phyloP scores from a whole-genome alignment of 1,140 invertebrate genomes.

The Pseudomyrmex flavicornis region DNA sequence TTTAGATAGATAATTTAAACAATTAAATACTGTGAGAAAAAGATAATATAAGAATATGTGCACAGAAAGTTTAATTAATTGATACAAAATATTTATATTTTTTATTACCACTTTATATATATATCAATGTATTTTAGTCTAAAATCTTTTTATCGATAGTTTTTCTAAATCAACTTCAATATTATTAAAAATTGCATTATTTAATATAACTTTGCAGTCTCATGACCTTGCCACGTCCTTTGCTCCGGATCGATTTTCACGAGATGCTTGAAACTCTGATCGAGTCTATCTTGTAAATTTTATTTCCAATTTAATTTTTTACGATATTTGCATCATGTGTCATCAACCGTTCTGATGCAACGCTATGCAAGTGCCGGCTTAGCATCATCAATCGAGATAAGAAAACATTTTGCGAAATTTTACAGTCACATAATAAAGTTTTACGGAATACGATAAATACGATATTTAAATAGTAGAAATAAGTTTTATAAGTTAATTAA shows the following conservation, averaged over 20 bases:
- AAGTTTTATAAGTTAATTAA: too few species aligned
- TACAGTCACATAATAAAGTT: background rate
- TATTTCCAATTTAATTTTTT: background rate
- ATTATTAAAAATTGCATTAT: background rate
- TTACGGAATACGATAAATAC: background rate
- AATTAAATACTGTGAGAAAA: background rate
- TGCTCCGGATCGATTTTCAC: background rate
- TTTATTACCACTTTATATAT: background rate
- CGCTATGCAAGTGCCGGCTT: background rate
- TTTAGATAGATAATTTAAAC: background rate
- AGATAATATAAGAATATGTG: background rate
- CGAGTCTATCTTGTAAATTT: background rate
- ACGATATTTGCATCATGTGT: background rate
- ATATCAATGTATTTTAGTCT: background rate
- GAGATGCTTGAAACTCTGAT: background rate
- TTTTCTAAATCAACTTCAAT: constrained; percentile 15
- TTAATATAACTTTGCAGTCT: background rate
- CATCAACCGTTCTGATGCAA: constrained; percentile 19
- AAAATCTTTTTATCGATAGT: constrained; percentile 11
- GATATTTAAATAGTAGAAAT: background rate
- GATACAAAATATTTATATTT: background rate
- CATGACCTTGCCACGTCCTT: constrained; percentile 64
- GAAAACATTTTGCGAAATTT: background rate
- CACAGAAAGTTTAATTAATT: constrained; percentile 3
- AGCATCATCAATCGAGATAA: background rate